phyloP scores from a whole-genome alignment of 2,888 invertebrate genomes.

The Eugnorisma glareosa region DNA sequence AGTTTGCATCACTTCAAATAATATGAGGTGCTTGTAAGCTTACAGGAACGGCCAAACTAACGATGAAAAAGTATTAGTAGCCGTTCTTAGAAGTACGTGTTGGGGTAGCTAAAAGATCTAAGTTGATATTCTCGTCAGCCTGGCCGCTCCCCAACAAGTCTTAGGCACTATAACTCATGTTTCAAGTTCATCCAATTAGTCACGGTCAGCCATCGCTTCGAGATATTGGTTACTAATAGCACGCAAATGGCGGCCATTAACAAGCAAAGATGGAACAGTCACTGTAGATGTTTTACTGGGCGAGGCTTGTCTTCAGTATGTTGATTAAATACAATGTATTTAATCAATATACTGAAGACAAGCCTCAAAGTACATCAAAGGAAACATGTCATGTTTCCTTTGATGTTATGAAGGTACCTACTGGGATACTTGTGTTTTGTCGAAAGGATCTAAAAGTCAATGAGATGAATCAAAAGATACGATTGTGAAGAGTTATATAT shows the following conservation, averaged over 20 bases:
- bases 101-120: not conserved
- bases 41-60: conserved; percentile 33
- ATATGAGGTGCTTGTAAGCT: not conserved
- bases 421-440: not conserved
- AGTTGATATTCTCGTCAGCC: not conserved
- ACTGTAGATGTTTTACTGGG: conserved; percentile 23
- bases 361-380: no score
- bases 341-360: no score
- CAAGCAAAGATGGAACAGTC: conserved; percentile 2
- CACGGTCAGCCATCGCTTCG: conserved; percentile 21
- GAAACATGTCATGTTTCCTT: no score
- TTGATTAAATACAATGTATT: conserved; percentile 9
- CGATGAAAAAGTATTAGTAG: conserved; percentile 3
- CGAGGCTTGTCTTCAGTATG: conserved; percentile 20
- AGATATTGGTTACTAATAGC: conserved; percentile 42
- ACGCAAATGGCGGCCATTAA: conserved; percentile 7
- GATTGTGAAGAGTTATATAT: not conserved
- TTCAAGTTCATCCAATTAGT: conserved; percentile 49
- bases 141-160: conserved; percentile 47
- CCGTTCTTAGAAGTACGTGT: no score
- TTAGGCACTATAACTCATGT: conserved; percentile 51
- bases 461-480: not conserved
- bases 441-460: not conserved
- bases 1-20: conserved; percentile 25
- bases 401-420: not conserved